Percentiles rank a stretch among this genome's conserved stretches.
Conservation (phyloP, 2,113 vertebrate species). For the Antechinus stuartii region DNA sequence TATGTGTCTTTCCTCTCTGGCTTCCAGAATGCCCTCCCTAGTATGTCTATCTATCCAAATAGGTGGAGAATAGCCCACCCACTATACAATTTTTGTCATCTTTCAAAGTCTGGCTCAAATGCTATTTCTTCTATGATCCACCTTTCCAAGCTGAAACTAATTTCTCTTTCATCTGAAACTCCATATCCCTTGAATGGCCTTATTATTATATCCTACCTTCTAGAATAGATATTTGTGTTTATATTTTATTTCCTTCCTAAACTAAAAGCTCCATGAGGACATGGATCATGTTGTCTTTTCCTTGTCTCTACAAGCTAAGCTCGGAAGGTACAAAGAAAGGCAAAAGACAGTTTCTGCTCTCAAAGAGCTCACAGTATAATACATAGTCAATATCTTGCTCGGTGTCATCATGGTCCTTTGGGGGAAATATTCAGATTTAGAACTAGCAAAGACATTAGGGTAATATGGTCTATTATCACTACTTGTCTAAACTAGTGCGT, state of each 20-base stretch:
- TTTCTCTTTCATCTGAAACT: background rate
- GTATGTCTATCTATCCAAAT: background rate
- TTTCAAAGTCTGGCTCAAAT: background rate
- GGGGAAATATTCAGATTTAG: background rate
- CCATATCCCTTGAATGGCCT: background rate
- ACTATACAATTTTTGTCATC: background rate
- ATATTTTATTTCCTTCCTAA: background rate
- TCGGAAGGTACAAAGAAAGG: background rate
- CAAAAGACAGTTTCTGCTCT: background rate
- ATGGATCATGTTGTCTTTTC: background rate
- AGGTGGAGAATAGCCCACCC: background rate
- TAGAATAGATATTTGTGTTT: background rate
- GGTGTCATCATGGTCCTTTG: too few relatives aligned
- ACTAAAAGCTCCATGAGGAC: background rate
- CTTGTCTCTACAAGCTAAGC: background rate
- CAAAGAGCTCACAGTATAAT: background rate
- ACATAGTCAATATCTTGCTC: background rate
- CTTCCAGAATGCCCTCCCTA: background rate
- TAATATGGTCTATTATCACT: background rate
- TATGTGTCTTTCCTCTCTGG: background rate
- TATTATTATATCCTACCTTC: background rate
- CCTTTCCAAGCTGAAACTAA: background rate
- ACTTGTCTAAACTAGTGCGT: background rate
- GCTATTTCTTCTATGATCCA: background rate
- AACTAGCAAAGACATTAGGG: background rate